Conservation (phyloP, 2,113 vertebrate species). For the Syngnathus scovelli region DNA sequence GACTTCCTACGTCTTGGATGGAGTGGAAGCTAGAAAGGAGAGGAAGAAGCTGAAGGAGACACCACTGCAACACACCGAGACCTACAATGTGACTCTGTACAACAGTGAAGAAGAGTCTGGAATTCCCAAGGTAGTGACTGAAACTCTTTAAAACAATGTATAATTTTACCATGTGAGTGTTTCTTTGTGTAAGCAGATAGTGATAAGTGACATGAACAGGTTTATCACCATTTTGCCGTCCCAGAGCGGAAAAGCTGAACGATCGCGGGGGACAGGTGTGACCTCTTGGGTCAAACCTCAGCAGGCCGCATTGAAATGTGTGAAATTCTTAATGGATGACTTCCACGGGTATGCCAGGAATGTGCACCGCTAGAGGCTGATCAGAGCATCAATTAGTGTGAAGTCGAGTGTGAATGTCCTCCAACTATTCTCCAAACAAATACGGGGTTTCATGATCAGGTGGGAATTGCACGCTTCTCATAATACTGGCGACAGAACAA, state of each 20-base stretch:
- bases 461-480: background rate
- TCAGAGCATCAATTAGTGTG: constrained; percentile 61
- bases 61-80: constrained; percentile 71
- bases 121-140: constrained; percentile 72
- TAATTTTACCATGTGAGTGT: background rate
- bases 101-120: constrained; percentile 78
- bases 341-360: constrained; percentile 66
- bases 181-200: background rate
- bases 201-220: constrained; percentile 18
- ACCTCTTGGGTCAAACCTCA: constrained; percentile 46
- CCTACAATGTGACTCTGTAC: constrained; percentile 76
- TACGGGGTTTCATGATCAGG: background rate
- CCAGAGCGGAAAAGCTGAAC: background rate
- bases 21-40: constrained; percentile 74
- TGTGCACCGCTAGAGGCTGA: constrained; percentile 58
- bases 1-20: constrained; percentile 72
- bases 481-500: background rate
- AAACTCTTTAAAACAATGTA: background rate
- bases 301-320: constrained; percentile 47
- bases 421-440: background rate
- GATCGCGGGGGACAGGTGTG: constrained; percentile 51
- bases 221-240: constrained; percentile 19
- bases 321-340: constrained; percentile 65
- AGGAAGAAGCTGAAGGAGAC: constrained; percentile 75
- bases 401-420: constrained; percentile 33